A percentile compares a stretch with the other conserved stretches of the same genome.
Evolutionary conservation across 1,140 invertebrate genomes (phyloP).

Genomic region (Drosophila ambigua): DNA sequence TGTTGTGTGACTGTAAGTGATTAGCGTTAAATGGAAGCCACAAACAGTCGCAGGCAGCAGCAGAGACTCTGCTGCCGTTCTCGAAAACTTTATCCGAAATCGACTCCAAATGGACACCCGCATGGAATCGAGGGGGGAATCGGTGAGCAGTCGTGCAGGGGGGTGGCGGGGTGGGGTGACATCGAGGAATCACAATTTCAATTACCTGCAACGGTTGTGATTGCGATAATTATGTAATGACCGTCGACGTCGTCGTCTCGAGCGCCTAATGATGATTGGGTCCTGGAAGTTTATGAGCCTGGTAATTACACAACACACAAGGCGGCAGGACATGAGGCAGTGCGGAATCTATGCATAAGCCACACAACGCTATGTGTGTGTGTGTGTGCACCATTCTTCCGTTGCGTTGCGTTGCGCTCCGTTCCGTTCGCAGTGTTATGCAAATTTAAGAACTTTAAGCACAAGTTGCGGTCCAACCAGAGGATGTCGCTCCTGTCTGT

Average conservation of each 20-base stretch:
- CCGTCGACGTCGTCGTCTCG: conserved; percentile 20
- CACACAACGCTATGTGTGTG: neutral
- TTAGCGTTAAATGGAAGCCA: conserved; percentile 78
- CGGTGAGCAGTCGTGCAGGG: too few species aligned
- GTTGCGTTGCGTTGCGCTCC: conserved; percentile 36
- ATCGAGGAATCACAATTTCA: conserved; percentile 61
- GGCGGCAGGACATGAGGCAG: conserved; percentile 6
- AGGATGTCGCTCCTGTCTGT: neutral
- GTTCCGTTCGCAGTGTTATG: conserved; percentile 51
- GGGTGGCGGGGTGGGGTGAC: too few species aligned
- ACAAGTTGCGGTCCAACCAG: conserved; percentile 59
- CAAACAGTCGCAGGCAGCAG: conserved; percentile 23
- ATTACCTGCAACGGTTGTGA: conserved; percentile 67
- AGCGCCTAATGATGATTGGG: conserved; percentile 73
- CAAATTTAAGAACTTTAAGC: conserved; percentile 79
- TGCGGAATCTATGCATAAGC: neutral
- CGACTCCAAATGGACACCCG: conserved; percentile 73
- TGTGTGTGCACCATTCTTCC: conserved; percentile 35
- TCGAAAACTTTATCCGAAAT: conserved; percentile 79
- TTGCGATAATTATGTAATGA: conserved; percentile 81
- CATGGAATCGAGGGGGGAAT: too few species aligned
- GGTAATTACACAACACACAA: conserved; percentile 57
- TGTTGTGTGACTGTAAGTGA: conserved; percentile 76
- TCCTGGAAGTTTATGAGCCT: conserved; percentile 63
- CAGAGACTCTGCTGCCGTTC: conserved; percentile 2